Base-by-base conservation (phyloP, 2,797 vertebrate species). In the Brachyalestes nurse region DNA sequence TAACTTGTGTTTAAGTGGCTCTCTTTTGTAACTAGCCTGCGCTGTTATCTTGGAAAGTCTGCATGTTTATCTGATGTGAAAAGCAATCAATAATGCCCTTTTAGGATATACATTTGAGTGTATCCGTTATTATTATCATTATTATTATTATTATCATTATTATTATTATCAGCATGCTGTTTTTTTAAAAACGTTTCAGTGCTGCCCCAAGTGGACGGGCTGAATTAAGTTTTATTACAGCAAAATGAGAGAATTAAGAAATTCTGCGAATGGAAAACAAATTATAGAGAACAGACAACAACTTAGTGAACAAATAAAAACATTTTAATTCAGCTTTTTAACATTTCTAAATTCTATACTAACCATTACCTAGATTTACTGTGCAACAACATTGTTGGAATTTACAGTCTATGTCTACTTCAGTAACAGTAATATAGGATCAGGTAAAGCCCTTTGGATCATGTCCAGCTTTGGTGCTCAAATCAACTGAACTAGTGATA, bases 281-380 rank as follows among this genome's bases (percentile, higher is more conserved):
- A 67, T 67, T 0, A 21, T n/a, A 45, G 8, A 45, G 28, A 62
- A 34, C 61, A 64, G 14, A 64, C 25, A 17, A 64, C 42, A 58
- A 45, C 49, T 47, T 42, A 60, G 19, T 13, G 65, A 17, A 2
- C 21, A 66, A 21, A 17, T 19, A 14, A 60, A 69, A 75, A 23
- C 0, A 28, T 19, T 81, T 81, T 75, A 81, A 65, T 81, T 34
- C 17, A 19, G 14, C 6, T 58, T 75, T 61, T 47, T 5, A 40
- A 38, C 5, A 62, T 51, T 38, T 61, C 6, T 71, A 13, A 23
- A 57, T 73, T 28, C n/a, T 45, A 71, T 34, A 34, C 34, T 55
- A 10, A 23, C 25, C 19, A 53, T 62, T 21, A 1, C 14, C 70
- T 28, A 13, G 2, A 62, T 72, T 38, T 34, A 2, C 34, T 71